Evolutionary conservation across 2,888 invertebrate species (phyloP), one percentile per base, ranked within the genome.

Genomic region (Phortica okadai): DNA sequence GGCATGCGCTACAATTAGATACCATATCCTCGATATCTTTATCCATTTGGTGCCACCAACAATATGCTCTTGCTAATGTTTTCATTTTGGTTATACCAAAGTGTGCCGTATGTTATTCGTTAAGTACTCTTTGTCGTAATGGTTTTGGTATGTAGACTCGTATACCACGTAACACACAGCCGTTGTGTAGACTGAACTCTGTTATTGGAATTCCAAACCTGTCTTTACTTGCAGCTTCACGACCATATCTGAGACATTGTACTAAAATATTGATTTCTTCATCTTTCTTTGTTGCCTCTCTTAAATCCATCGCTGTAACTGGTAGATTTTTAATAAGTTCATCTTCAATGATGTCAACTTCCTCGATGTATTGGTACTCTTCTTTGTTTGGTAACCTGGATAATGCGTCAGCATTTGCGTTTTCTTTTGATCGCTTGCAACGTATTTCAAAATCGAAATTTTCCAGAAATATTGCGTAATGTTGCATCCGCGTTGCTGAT

Each of bases 21-120:
- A 83, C 77, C n/a, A 79, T 16, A n/a, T 81, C 76, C 77, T 85
- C 83, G 10, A 67, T 81, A 41, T 86, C 83, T 16, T n/a, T 25
- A 33, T 78, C 73, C n/a, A 83, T 77, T 33, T 77, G 79, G 7
- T 80, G 80, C 75, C 82, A 85, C 79, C 83, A 84, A 54, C 83
- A 82, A 44, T 82, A 73, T 1, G 54, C 54, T 45, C 79, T 58
- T 6, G 82, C 83, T 78, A 80, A 54, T 6, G 50, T 33, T 73
- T 83, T 83, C 76, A 78, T 80, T 74, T 77, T 74, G 1, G 74
- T 64, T 6, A 77, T 77, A 3, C 82, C 80, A 67, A 80, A 77
- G 70, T 83, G 79, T 25, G 74, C 75, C 66, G 77, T 75, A 74
- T 83, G 81, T 69, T 81, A 70, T 54, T 80, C 76, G 0, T 74